Conservation (phyloP, 2,888 invertebrate genomes). For the Carabus problematicus region DNA sequence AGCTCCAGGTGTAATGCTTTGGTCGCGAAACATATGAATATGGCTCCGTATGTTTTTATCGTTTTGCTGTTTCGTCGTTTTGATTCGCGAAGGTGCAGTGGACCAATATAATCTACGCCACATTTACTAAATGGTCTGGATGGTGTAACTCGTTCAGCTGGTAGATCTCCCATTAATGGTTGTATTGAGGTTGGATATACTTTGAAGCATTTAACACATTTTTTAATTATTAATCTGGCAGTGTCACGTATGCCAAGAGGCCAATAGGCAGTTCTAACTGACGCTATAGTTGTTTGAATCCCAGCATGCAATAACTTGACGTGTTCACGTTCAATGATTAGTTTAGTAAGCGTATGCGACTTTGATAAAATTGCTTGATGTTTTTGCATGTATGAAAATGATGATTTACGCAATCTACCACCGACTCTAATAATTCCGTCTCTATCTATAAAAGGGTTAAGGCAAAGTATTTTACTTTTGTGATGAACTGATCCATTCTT, state of each 20-base stretch:
- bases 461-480: constrained; percentile 18
- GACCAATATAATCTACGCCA: constrained; percentile 45
- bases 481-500: background rate
- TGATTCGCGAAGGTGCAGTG: constrained; percentile 46
- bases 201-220: constrained; percentile 51
- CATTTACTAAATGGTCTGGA: constrained; percentile 48
- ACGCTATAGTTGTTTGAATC: constrained; percentile 43
- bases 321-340: constrained; percentile 46
- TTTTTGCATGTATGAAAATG: constrained; percentile 36
- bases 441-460: constrained; percentile 44
- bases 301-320: constrained; percentile 46
- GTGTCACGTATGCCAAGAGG: constrained; percentile 48
- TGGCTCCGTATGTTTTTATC: constrained; percentile 49
- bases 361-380: constrained; percentile 47
- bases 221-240: constrained; percentile 45
- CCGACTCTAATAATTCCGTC: constrained; percentile 46
- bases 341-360: constrained; percentile 40
- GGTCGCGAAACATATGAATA: constrained; percentile 51
- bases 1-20: constrained; percentile 51
- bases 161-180: constrained; percentile 53
- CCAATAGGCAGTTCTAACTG: constrained; percentile 49
- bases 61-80: constrained; percentile 45
- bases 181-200: constrained; percentile 44
- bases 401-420: constrained; percentile 44
- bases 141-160: constrained; percentile 49